Percentiles rank a stretch among this genome's conserved stretches.
Evolutionary conservation across 2,113 vertebrate genomes (phyloP).

Genomic region (Otis tarda): DNA sequence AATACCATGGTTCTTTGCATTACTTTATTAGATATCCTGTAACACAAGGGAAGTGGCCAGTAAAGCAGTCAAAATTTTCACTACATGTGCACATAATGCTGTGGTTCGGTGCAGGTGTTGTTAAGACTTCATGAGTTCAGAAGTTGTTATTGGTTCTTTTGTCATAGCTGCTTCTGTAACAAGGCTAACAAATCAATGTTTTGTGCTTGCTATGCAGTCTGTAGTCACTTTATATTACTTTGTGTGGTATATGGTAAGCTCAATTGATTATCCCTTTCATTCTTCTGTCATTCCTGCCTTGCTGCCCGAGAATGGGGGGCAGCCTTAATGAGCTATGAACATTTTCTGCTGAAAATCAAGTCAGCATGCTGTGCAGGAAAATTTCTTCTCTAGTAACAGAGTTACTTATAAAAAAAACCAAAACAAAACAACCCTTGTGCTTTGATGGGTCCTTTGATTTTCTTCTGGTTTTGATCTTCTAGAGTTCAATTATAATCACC

Average conservation of each 20-base stretch:
- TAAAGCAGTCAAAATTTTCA: not conserved
- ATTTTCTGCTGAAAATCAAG: not conserved
- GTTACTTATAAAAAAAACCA: not conserved
- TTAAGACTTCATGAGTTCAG: not conserved
- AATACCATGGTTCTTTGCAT: not conserved
- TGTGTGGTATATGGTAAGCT: not conserved
- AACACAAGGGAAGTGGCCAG: not conserved
- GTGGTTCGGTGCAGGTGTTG: not conserved
- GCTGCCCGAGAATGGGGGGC: not conserved
- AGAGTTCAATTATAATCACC: not conserved
- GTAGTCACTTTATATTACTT: not conserved
- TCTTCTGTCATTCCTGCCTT: not conserved
- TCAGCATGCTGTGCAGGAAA: fast-evolving
- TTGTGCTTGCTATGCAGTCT: not conserved
- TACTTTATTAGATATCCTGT: not conserved
- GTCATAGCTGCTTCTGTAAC: not conserved
- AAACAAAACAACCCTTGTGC: no score
- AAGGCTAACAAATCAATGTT: not conserved
- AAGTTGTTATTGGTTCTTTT: not conserved
- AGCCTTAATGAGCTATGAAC: not conserved
- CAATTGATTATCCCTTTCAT: not conserved
- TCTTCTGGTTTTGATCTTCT: not conserved
- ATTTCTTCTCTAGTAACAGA: not conserved
- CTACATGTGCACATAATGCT: not conserved
- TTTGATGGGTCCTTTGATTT: not conserved